Conservation (phyloP, 53 echinoderm and acorn worm species). For the Hippasteria phrygiana region DNA sequence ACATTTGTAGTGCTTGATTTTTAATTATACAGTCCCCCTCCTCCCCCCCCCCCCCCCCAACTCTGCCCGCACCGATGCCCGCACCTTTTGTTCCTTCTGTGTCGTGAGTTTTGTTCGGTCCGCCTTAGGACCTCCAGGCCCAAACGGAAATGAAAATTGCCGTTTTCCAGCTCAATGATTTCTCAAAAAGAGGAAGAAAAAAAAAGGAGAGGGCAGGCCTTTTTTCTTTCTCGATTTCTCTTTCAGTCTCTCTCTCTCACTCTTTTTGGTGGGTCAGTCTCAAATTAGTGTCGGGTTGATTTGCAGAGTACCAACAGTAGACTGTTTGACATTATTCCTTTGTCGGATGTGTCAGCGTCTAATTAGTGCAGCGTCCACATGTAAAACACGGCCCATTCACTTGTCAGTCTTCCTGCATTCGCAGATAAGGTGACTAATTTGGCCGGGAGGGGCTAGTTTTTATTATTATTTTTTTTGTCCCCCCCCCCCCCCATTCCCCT, state of each 20-base stretch:
- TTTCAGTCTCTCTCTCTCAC: neutral
- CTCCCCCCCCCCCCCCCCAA: neutral
- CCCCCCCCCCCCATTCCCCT: neutral
- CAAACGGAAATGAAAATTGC: conserved; percentile 37
- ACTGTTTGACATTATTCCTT: conserved; percentile 34
- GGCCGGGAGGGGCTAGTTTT: conserved; percentile 11
- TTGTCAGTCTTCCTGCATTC: conserved; percentile 51
- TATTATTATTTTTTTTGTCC: conserved; percentile 1
- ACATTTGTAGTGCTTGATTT: neutral
- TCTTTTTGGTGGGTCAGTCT: neutral
- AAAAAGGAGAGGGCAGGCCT: neutral
- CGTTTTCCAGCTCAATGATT: conserved; percentile 45
- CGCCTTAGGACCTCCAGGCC: conserved; percentile 25
- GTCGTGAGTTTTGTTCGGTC: neutral
- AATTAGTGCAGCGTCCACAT: conserved; percentile 36
- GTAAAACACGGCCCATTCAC: conserved; percentile 33
- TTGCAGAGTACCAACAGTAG: too few relatives aligned
- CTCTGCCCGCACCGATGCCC: conserved; percentile 4
- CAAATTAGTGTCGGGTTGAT: neutral
- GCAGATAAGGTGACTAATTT: conserved; percentile 47
- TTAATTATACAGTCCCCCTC: neutral
- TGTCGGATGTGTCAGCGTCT: conserved; percentile 7
- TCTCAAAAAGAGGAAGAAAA: neutral
- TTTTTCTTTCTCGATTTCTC: conserved; percentile 1
- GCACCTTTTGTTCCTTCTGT: conserved; percentile 1